Percentiles rank a stretch among this genome's conserved stretches.
Conservation (phyloP, 2,113 vertebrate species). For the Grus americana region DNA sequence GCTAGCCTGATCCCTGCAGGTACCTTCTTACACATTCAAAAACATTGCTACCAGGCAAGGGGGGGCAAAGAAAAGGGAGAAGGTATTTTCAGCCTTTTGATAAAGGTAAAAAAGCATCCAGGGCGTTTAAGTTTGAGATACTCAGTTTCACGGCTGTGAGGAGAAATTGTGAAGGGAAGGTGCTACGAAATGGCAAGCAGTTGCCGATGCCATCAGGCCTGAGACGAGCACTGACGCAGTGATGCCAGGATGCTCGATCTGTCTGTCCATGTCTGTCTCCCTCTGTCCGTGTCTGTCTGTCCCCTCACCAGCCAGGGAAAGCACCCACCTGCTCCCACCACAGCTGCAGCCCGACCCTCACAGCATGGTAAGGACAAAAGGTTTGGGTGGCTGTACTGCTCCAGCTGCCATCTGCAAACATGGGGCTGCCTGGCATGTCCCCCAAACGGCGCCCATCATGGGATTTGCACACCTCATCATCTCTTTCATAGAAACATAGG, state of each 20-base stretch:
- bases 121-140: background rate
- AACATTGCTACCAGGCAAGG: background rate
- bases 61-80: background rate
- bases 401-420: background rate
- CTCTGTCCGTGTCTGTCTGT: background rate
- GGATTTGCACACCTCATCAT: background rate
- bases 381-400: background rate
- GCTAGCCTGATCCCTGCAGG: fast-evolving
- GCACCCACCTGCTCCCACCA: background rate
- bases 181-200: background rate
- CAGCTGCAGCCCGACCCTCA: background rate
- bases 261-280: background rate
- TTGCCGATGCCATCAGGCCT: background rate
- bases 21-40: background rate
- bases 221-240: background rate
- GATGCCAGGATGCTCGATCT: background rate
- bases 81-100: background rate
- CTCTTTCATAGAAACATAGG: background rate
- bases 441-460: background rate
- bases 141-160: background rate
- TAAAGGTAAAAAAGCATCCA: background rate
- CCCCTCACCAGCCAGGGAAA: background rate
- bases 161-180: background rate
- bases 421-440: background rate
- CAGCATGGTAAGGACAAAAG: background rate